These are phyloP conservation scores for Deilephila elpenor DNA, from an alignment of 2,888 invertebrate genomes.

Conservation along the genomic window DNA sequence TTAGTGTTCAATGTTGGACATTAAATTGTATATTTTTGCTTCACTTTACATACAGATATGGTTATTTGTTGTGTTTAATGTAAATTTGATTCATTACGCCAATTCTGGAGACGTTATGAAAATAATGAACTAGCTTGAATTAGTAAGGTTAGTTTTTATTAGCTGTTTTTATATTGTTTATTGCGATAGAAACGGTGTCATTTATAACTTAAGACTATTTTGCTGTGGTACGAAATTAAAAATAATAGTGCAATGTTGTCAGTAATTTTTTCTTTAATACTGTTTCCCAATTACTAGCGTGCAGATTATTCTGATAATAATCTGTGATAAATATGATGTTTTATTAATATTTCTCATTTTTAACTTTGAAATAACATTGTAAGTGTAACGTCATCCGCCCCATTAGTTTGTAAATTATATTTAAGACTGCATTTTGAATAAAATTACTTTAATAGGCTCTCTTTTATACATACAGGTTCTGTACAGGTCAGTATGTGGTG, in stretches of 20 bases:
- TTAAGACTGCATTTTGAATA: conserved; percentile 27
- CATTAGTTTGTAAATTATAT: conserved; percentile 4
- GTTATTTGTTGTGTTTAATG: conserved; percentile 2
- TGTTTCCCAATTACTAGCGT: not conserved
- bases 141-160: not conserved
- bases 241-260: no score
- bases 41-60: not conserved
- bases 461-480: conserved; percentile 40
- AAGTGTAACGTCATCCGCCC: not conserved
- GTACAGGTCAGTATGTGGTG: conserved; percentile 49
- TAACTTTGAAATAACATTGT: not conserved
- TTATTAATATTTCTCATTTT: not conserved
- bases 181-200: not conserved
- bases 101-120: conserved; percentile 5
- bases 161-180: not conserved
- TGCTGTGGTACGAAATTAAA: no score
- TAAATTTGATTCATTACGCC: not conserved
- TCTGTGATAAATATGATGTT: not conserved
- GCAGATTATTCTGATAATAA: not conserved
- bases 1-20: not conserved
- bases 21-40: not conserved
- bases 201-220: not conserved
- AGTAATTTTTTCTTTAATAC: no score
- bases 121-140: conserved; percentile 5
- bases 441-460: conserved; percentile 26